Percentiles rank a stretch among this genome's conserved stretches.
phyloP scores from a whole-genome alignment of 2,113 vertebrate species.

The Morone saxatilis region DNA sequence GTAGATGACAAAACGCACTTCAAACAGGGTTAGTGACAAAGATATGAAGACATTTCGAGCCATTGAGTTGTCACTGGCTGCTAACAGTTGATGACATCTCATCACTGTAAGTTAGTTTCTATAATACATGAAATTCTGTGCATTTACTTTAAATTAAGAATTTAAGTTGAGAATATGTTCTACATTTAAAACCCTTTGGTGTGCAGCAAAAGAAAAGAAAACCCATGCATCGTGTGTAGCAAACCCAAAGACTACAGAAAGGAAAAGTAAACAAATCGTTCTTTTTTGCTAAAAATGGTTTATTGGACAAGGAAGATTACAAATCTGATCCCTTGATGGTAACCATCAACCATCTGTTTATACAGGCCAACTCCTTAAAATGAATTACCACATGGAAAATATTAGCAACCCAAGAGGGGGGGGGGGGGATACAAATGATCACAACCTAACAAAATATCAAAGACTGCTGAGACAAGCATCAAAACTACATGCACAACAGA shows the following conservation, averaged over 20 bases:
- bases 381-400: constrained; percentile 66
- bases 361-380: constrained; percentile 52
- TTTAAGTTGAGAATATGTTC: constrained; percentile 25
- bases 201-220: background rate
- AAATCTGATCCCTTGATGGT: constrained; percentile 68
- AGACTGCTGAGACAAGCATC: constrained; percentile 8
- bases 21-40: constrained; percentile 6
- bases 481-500: constrained; percentile 41
- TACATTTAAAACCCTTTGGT: constrained; percentile 42
- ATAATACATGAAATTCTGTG: constrained; percentile 25
- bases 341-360: constrained; percentile 50
- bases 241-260: constrained; percentile 36
- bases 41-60: constrained; percentile 9
- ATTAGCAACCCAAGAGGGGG: constrained; percentile 41
- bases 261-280: constrained; percentile 43
- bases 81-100: constrained; percentile 25
- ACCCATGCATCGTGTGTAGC: background rate
- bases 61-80: constrained; percentile 28
- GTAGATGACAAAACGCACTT: constrained; percentile 20
- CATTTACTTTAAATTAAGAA: constrained; percentile 39
- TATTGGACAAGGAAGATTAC: constrained; percentile 80
- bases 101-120: constrained; percentile 37
- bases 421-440: constrained; percentile 10
- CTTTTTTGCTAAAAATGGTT: constrained; percentile 78
- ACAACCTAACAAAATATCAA: constrained; percentile 46